phyloP scores from a whole-genome alignment of 2,113 vertebrate species.

The Paralichthys olivaceus region DNA sequence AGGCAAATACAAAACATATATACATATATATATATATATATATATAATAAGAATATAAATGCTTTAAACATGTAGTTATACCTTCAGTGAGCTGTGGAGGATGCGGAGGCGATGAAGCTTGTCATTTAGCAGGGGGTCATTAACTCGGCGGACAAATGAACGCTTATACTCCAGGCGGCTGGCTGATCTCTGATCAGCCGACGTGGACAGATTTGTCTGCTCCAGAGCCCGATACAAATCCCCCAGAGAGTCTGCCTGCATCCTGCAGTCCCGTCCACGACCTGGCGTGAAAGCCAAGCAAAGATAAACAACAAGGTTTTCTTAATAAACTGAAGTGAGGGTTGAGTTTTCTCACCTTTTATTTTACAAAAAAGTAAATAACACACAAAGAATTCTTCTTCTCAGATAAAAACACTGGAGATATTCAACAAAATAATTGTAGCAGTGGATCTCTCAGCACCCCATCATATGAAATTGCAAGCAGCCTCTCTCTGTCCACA shows the following conservation, averaged over 20 bases:
- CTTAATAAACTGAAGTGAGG: background rate
- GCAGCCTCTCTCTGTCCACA: slow-evolving; percentile 30
- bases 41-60: background rate
- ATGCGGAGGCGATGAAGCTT: slow-evolving; percentile 96
- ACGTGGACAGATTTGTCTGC: slow-evolving; percentile 90
- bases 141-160: slow-evolving; percentile 93
- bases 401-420: background rate
- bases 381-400: background rate
- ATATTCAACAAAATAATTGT: background rate
- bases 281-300: slow-evolving; percentile 55
- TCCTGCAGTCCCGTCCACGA: slow-evolving; percentile 80
- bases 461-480: background rate
- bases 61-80: slow-evolving; percentile 58
- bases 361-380: background rate
- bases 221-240: slow-evolving; percentile 96
- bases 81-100: slow-evolving; percentile 97
- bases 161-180: slow-evolving; percentile 94
- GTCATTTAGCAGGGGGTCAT: slow-evolving; percentile 95
- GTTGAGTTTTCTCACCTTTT: background rate
- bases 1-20: background rate
- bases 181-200: slow-evolving; percentile 90
- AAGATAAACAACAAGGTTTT: background rate
- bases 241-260: slow-evolving; percentile 91
- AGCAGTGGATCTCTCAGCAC: background rate
- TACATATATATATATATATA: too few relatives aligned